Base-by-base conservation (phyloP, 2,888 invertebrate species). In the Conus canariensis region DNA sequence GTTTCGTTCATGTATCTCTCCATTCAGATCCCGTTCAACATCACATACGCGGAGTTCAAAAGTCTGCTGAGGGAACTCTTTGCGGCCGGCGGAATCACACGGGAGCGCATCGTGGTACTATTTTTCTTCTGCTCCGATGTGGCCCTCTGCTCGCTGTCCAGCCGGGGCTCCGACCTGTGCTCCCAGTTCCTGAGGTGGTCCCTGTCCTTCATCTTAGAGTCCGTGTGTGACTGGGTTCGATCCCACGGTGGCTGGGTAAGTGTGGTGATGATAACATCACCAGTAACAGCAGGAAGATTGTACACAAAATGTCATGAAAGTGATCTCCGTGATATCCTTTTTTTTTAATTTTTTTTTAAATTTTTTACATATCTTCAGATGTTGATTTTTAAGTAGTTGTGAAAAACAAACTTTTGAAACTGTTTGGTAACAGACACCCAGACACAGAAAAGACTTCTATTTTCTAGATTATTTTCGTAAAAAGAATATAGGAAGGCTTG, bases 41-140 rank as follows among this genome's bases (percentile, higher is more conserved):
- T 95, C 14, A 93, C 92, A 5, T 88, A 93, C 91, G 90, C 91
- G 88, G 89, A 95, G 16, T 95, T 96, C 91, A 88, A 89, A 85
- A 92, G 92, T 4, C 89, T 96, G 25, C 90, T 96, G 16, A 83
- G 92, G 8, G 94, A 94, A 90, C 92, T 95, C 6, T 95, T 96
- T 88, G 82, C 74, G n/a, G 90, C 88, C 19, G 93, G 93, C 58
- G 93, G 93, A 0, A 93, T 95, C 19, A 95, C 95, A 45, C 91
- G 91, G n/a, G 94, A 95, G 90, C 91, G 95, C 60, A 94, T 96
- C 83, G 92, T 96, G 30, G 95, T 95, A 9, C 91, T 96, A 19
- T 96, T 96, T 92, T 95, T 93, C 92, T 96, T 96, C 93, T 96
- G 96, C 90, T 93, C 95, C 5, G 96, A 96, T 91, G 92, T 96